These are phyloP conservation scores for Rattus norvegicus DNA, from an alignment of 2,113 vertebrate species.

Conservation along the genomic window GRCr8 NC_086026.1:104042001-104042500, in stretches of 20 bases:
- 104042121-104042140: not conserved
- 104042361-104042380: not conserved
- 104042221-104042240: not conserved
- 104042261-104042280: constrained; percentile 30
- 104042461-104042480: not conserved
- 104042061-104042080: not conserved
- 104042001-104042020: not conserved
- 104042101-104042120: not conserved
- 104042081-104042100: not conserved
- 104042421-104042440: not conserved
- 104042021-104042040: not conserved
- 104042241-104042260: not conserved
- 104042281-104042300: not conserved
- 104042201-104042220: not conserved
- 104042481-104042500: not conserved
- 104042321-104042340: not conserved
- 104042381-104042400: not conserved
- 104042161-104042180: not conserved
- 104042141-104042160: not conserved
- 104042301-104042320: not conserved
- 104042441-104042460: not conserved
- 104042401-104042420: not conserved
- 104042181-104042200: not conserved
- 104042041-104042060: not conserved
- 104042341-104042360: not conserved